Conservation (phyloP, 1,140 invertebrate species). For the Oscheius sp. region DNA sequence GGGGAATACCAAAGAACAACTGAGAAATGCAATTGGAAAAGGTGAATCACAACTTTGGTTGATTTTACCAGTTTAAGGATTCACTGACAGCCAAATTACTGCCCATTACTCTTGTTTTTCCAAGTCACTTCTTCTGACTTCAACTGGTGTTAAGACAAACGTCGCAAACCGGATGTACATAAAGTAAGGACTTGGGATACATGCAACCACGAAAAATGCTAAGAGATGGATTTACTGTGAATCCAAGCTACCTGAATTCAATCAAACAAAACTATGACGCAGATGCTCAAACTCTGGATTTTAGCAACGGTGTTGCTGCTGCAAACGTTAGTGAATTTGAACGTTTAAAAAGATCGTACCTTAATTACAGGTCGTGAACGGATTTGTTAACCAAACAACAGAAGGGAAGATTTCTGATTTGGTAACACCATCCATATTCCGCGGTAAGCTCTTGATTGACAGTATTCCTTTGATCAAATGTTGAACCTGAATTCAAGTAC, state of each 20-base stretch:
- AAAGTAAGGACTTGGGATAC: too few species aligned
- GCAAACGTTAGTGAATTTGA: not conserved
- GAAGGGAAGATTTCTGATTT: conserved; percentile 9
- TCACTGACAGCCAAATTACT: too few species aligned
- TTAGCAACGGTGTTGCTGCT: not conserved
- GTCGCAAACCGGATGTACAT: too few species aligned
- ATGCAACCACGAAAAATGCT: not conserved
- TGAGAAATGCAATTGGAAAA: too few species aligned
- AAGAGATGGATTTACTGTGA: not conserved
- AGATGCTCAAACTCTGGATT: not conserved
- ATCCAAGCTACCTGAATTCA: not conserved
- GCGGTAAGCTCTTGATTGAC: not conserved
- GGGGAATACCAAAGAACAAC: too few species aligned
- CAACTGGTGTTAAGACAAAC: too few species aligned
- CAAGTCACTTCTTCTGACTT: too few species aligned
- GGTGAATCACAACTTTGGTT: too few species aligned
- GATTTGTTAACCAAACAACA: not conserved
- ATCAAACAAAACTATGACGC: not conserved
- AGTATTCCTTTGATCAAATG: not conserved
- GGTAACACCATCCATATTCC: not conserved
- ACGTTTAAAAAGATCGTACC: not conserved
- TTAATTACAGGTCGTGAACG: conserved; percentile 6
- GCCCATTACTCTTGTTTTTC: too few species aligned
- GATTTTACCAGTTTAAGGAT: too few species aligned
- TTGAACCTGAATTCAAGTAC: too few species aligned